These are phyloP conservation scores for Brachionus rubens DNA, from an alignment of 1,140 invertebrate genomes.

Conservation along the genomic window DNA sequence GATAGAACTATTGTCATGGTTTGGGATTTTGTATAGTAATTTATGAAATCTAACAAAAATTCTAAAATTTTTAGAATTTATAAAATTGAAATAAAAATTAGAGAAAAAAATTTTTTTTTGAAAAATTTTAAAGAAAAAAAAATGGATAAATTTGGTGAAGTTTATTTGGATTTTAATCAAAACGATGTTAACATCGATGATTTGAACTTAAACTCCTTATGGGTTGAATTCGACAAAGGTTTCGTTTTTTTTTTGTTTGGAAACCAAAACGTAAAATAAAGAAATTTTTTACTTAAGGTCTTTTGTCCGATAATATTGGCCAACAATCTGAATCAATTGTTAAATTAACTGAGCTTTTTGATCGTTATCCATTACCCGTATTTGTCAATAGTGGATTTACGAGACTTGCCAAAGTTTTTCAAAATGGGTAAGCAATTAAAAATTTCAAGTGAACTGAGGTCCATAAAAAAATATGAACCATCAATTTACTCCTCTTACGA, in stretches of 20 bases:
- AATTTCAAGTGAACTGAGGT: no score
- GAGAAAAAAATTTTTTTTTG: no score
- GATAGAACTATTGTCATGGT: slow-evolving; percentile 1
- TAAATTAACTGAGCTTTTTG: slow-evolving; percentile 34
- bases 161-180: slow-evolving; percentile 45
- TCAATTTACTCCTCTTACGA: no score
- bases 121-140: neutral
- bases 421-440: slow-evolving; percentile 26
- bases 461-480: no score
- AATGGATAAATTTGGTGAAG: slow-evolving; percentile 45
- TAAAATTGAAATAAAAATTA: neutral
- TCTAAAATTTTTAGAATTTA: no score
- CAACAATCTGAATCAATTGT: slow-evolving; percentile 44
- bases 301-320: slow-evolving; percentile 40
- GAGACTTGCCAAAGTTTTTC: slow-evolving; percentile 27
- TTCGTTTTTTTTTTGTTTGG: neutral
- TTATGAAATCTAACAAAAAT: no score
- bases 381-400: slow-evolving; percentile 42
- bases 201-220: slow-evolving; percentile 30
- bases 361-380: slow-evolving; percentile 35
- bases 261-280: neutral
- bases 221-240: slow-evolving; percentile 45
- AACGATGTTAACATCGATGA: slow-evolving; percentile 34
- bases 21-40: neutral
- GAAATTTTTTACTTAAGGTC: slow-evolving; percentile 3